Evolutionary conservation across 2,888 invertebrate species (phyloP).

Genomic region (Petrophora chlorosata): DNA sequence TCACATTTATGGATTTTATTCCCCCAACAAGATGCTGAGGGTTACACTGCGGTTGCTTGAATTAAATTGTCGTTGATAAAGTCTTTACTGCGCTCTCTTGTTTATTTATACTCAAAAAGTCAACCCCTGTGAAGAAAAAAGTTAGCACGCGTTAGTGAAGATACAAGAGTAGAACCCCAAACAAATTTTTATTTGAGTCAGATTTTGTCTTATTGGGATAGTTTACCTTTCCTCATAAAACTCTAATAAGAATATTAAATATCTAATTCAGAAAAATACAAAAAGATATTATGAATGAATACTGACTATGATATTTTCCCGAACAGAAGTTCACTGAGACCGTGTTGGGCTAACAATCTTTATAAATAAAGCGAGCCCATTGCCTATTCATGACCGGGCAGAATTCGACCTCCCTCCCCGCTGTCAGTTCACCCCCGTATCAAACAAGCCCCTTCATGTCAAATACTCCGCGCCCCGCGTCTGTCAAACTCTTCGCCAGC

Average conservation of each 20-base stretch:
- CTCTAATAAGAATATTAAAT: conserved; percentile 10
- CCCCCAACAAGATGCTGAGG: conserved; percentile 78
- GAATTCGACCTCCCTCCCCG: conserved; percentile 72
- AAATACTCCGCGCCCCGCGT: conserved; percentile 83
- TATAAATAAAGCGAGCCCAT: conserved; percentile 83
- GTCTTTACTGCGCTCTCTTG: conserved; percentile 63
- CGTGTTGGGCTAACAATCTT: conserved; percentile 77
- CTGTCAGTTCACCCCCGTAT: conserved; percentile 77
- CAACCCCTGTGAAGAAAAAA: conserved; percentile 26
- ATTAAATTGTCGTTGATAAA: conserved; percentile 80
- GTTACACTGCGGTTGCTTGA: conserved; percentile 71
- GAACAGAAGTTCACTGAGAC: conserved; percentile 72
- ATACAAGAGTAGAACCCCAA: background rate
- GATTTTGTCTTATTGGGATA: background rate
- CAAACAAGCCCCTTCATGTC: conserved; percentile 84
- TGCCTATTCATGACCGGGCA: conserved; percentile 84
- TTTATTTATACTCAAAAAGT: conserved; percentile 42
- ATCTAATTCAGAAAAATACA: conserved; percentile 6
- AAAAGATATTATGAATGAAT: conserved; percentile 36
- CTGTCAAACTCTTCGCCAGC: conserved; percentile 84
- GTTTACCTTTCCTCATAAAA: background rate
- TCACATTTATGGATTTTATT: conserved; percentile 81
- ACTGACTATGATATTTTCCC: conserved; percentile 66
- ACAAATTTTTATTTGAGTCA: background rate
- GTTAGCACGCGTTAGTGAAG: conserved; percentile 4